Base-by-base conservation (phyloP, 1,140 invertebrate species). In the Dolichoris vasculosae region DNA sequence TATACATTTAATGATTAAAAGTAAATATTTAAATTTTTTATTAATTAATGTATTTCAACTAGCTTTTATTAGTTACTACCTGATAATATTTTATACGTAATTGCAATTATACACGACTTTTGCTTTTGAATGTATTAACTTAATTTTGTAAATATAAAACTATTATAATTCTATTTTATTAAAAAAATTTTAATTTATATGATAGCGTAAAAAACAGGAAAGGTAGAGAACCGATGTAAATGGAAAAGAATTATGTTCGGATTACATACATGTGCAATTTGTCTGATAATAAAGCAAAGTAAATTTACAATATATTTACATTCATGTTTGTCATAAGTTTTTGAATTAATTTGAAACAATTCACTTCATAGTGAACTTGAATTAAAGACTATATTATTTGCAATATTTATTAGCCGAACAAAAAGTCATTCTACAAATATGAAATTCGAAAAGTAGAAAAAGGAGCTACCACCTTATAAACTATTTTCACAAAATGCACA, bases 371-470 rank as follows among this genome's bases (percentile, higher is more conserved):
- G 2, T 51, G 1, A 8, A 51, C 48, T 51, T 17, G 15, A 51
- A 2, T 2, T n/a, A 30, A 2, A 15, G 30, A 13, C 64, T 67
- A 2, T 30, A 67, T 13, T 30, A 32, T 38, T 38, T 38, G 32
- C 17, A 38, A 2, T 40, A 8, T 23, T 38, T 69, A 8, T 17
- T 2, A 11, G 11, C 2, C 6, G 11, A 69, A 6, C n/a, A n/a
- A 78, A 78, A 78, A 43, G 15, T 13, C 59, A 13, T 11, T 23
- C 35, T 17, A n/a, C 20, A 75, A 82, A 59, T 40, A 51, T 75
- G 81, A 82, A 82, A 59, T 82, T 82, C 38, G 30, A 48, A 64
- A 63, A 83, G 40, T 63, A 76, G 35, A 63, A 59, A 55, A 17
- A 43, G 76, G 15, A 78, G 32, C 4, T 51, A 75, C n/a, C 0